These are phyloP conservation scores for Geotrupes spiniger DNA, from an alignment of 2,888 invertebrate genomes.

Conservation along the genomic window DNA sequence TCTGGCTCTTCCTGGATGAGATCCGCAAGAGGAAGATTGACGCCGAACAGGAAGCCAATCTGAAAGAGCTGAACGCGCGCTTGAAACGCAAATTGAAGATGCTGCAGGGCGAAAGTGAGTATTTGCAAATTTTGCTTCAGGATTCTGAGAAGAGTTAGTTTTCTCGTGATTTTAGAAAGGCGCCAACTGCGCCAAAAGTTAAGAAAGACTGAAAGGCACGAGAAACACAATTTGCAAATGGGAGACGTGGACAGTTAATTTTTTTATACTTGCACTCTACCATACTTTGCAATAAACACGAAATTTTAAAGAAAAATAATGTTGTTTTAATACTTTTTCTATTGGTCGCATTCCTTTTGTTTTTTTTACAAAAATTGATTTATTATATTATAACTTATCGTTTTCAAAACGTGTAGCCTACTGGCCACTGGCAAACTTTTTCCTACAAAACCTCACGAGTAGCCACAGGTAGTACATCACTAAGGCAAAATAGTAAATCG, in stretches of 20 bases:
- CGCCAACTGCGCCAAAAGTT: neutral
- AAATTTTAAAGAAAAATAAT: neutral
- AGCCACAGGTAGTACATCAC: too few relatives aligned
- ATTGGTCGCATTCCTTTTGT: too few relatives aligned
- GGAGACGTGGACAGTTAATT: constrained; percentile 2
- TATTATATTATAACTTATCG: too few relatives aligned
- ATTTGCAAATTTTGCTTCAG: neutral
- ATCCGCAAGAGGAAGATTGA: constrained; percentile 27
- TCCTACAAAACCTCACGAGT: too few relatives aligned
- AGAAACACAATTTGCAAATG: neutral
- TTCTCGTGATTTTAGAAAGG: neutral
- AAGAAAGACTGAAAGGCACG: constrained; percentile 7
- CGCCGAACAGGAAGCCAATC: constrained; percentile 24
- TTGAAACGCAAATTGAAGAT: constrained; percentile 15
- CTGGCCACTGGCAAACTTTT: too few relatives aligned
- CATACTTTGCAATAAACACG: neutral
- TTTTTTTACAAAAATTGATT: too few relatives aligned
- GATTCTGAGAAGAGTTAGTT: neutral
- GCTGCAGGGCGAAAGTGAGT: constrained; percentile 12
- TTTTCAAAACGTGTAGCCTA: too few relatives aligned
- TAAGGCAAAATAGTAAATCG: too few relatives aligned
- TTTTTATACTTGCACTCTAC: neutral
- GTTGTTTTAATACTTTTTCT: neutral
- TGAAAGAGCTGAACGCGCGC: constrained; percentile 16
- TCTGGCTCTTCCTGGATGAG: constrained; percentile 39